phyloP scores from a whole-genome alignment of 2,888 invertebrate genomes.

The Coelinius sp. region DNA sequence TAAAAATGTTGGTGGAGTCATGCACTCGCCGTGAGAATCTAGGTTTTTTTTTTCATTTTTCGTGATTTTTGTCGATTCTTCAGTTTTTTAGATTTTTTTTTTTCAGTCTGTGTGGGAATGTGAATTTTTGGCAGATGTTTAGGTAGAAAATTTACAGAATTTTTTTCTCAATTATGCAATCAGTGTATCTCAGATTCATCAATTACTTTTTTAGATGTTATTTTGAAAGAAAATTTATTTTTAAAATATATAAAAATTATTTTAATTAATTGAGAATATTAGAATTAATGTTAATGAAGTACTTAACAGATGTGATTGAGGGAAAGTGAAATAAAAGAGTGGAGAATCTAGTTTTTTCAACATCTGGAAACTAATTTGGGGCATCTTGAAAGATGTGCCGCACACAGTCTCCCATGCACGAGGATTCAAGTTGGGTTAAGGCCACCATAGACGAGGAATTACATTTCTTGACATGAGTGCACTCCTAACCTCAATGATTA shows the following conservation, averaged over 20 bases:
- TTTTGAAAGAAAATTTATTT: too few relatives aligned
- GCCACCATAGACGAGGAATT: too few relatives aligned
- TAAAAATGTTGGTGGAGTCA: slow-evolving; percentile 44
- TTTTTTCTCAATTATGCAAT: too few relatives aligned
- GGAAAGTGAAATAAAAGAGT: slow-evolving; percentile 16
- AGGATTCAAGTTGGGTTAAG: slow-evolving; percentile 60
- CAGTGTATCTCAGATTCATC: too few relatives aligned
- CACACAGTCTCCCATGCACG: slow-evolving; percentile 28
- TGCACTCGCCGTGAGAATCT: slow-evolving; percentile 55
- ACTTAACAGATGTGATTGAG: not conserved
- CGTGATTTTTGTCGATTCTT: slow-evolving; percentile 33
- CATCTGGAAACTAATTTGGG: slow-evolving; percentile 24
- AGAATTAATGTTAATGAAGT: not conserved
- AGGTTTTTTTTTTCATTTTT: slow-evolving; percentile 40
- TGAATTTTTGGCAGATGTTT: slow-evolving; percentile 26
- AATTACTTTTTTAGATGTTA: too few relatives aligned
- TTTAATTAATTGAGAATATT: too few relatives aligned
- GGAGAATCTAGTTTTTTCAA: slow-evolving; percentile 5
- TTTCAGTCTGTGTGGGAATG: slow-evolving; percentile 35
- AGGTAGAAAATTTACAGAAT: not conserved
- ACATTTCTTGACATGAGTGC: too few relatives aligned
- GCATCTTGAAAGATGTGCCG: not conserved
- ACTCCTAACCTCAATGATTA: too few relatives aligned
- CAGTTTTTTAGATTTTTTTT: not conserved
- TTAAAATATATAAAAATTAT: too few relatives aligned